These are phyloP conservation scores for Barypeithes pellucidus DNA, from an alignment of 2,888 invertebrate genomes.

Conservation along the genomic window DNA sequence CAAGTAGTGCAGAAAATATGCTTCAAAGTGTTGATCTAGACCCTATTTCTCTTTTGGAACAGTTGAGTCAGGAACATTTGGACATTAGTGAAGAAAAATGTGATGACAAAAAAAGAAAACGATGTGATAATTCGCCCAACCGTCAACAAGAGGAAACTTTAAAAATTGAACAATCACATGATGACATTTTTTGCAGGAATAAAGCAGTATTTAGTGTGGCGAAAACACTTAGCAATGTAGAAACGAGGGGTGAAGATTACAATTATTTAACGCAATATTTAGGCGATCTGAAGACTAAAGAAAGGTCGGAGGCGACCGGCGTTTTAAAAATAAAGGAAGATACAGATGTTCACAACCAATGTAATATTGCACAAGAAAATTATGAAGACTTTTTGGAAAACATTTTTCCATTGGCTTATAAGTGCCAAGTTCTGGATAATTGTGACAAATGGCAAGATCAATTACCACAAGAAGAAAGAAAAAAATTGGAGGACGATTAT, in stretches of 20 bases:
- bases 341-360: constrained; percentile 18
- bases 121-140: not conserved
- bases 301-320: constrained; percentile 37
- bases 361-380: constrained; percentile 20
- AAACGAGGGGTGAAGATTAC: constrained; percentile 54
- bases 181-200: constrained; percentile 61
- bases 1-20: not conserved
- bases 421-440: constrained; percentile 58
- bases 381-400: constrained; percentile 57
- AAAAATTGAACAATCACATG: constrained; percentile 18
- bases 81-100: constrained; percentile 13
- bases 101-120: constrained; percentile 34
- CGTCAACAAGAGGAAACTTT: not conserved
- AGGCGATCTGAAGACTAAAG: constrained; percentile 52
- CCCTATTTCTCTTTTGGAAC: constrained; percentile 27
- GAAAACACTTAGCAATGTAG: constrained; percentile 53
- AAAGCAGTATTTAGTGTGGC: constrained; percentile 63
- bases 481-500: constrained; percentile 47
- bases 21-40: constrained; percentile 1
- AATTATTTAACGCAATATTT: constrained; percentile 57
- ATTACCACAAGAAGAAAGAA: constrained; percentile 49
- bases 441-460: constrained; percentile 59
- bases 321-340: constrained; percentile 11
- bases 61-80: constrained; percentile 17
- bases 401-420: constrained; percentile 63